phyloP scores from a whole-genome alignment of 64 coral and sea anemone genomes.

The Acropora tenuis region DNA sequence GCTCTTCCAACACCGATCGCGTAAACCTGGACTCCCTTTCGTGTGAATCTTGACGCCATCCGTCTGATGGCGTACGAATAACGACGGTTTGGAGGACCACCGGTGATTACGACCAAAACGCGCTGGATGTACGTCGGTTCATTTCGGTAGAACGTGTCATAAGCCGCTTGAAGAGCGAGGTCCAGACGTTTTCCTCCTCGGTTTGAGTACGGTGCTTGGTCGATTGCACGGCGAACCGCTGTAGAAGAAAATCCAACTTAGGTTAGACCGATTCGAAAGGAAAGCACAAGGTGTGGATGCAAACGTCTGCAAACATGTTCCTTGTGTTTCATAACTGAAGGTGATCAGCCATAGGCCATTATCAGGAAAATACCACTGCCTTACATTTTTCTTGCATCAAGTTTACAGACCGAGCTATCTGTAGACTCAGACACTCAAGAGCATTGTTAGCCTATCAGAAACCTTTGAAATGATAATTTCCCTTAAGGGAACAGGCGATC shows the following conservation, averaged over 20 bases:
- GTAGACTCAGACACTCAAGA: no score
- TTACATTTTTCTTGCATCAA: no score
- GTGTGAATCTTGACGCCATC: constrained; percentile 51
- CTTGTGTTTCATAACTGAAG: no score
- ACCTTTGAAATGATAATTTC: no score
- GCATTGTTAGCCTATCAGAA: no score
- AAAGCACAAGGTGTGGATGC: neutral
- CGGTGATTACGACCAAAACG: constrained; percentile 74
- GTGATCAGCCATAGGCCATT: no score
- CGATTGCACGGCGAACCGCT: constrained; percentile 64
- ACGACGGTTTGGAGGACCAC: constrained; percentile 62
- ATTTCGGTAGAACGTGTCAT: constrained; percentile 49
- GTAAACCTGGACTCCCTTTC: constrained; percentile 74
- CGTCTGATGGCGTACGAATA: constrained; percentile 55
- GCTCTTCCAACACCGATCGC: constrained; percentile 41
- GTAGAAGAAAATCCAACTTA: neutral
- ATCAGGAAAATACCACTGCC: no score
- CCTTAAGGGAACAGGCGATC: no score
- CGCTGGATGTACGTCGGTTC: constrained; percentile 84
- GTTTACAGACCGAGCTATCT: no score
- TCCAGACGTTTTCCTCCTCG: constrained; percentile 74
- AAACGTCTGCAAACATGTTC: no score
- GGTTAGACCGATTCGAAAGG: neutral
- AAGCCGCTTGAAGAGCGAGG: constrained; percentile 61
- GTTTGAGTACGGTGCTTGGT: constrained; percentile 49